Percentiles rank a stretch among this genome's conserved stretches.
phyloP scores from a whole-genome alignment of 2,113 vertebrate genomes.

The Calyptomena viridis region DNA sequence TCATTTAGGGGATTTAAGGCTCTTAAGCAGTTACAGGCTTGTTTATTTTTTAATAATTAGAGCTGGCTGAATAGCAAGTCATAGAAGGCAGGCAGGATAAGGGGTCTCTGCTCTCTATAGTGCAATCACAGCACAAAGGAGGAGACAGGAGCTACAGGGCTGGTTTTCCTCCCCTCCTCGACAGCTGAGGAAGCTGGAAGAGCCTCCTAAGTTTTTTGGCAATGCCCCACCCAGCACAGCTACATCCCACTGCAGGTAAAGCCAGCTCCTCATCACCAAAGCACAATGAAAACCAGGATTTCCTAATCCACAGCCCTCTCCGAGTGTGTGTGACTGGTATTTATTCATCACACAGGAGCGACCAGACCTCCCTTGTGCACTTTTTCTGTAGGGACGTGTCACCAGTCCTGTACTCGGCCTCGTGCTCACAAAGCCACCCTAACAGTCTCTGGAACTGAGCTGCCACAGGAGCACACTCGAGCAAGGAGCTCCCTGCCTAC shows the following conservation, averaged over 20 bases:
- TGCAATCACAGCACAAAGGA: neutral
- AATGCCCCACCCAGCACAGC: neutral
- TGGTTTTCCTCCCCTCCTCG: neutral
- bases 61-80: conserved; percentile 26
- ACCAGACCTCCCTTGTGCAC: neutral
- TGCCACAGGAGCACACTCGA: neutral
- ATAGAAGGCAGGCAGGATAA: neutral
- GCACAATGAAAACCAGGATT: neutral
- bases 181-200: neutral
- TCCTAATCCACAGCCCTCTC: neutral
- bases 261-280: neutral
- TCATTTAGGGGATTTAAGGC: conserved; percentile 48
- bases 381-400: rapidly evolving
- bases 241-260: neutral
- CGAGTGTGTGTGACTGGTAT: too few species aligned
- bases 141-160: neutral
- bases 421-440: rapidly evolving
- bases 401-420: neutral
- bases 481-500: neutral
- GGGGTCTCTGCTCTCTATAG: neutral
- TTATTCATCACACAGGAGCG: neutral
- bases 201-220: neutral
- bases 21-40: conserved; percentile 44
- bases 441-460: neutral
- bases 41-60: conserved; percentile 66